phyloP scores from a whole-genome alignment of 2,888 invertebrate genomes.

The Aspidapion aeneum region DNA sequence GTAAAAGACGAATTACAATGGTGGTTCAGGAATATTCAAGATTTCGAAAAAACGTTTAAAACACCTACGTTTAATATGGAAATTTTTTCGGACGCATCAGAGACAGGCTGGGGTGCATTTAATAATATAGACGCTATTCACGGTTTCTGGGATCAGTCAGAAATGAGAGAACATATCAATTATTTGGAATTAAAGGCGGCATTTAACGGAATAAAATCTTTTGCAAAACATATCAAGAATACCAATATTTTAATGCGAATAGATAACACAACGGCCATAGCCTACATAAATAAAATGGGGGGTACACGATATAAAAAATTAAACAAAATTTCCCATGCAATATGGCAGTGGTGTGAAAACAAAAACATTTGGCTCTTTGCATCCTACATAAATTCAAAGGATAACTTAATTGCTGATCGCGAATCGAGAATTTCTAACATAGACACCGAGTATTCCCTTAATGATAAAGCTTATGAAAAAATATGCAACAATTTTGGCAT shows the following conservation, averaged over 20 bases:
- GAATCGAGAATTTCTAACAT: slow-evolving; percentile 5
- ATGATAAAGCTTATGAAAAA: slow-evolving; percentile 3
- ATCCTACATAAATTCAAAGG: slow-evolving; percentile 8
- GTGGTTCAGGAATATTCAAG: neutral
- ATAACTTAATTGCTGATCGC: slow-evolving; percentile 5
- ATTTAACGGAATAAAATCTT: slow-evolving; percentile 5
- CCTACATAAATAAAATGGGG: neutral
- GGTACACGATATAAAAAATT: neutral
- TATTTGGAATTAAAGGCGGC: neutral
- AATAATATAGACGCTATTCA: neutral
- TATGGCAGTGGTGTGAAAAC: slow-evolving; percentile 3
- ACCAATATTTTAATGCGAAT: neutral
- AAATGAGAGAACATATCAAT: slow-evolving; percentile 1
- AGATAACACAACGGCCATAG: neutral
- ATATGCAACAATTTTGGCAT: neutral
- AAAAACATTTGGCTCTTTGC: slow-evolving; percentile 8
- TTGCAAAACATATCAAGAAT: slow-evolving; percentile 3
- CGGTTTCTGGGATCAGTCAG: slow-evolving; percentile 3
- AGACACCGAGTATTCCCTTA: slow-evolving; percentile 8
- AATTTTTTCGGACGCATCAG: neutral
- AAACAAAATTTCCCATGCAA: neutral
- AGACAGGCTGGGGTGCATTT: neutral
- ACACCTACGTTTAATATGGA: neutral
- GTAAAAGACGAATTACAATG: neutral
- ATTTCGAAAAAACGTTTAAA: slow-evolving; percentile 7